Base-by-base conservation (phyloP, 2,888 invertebrate genomes). In the Petrophora chlorosata region DNA sequence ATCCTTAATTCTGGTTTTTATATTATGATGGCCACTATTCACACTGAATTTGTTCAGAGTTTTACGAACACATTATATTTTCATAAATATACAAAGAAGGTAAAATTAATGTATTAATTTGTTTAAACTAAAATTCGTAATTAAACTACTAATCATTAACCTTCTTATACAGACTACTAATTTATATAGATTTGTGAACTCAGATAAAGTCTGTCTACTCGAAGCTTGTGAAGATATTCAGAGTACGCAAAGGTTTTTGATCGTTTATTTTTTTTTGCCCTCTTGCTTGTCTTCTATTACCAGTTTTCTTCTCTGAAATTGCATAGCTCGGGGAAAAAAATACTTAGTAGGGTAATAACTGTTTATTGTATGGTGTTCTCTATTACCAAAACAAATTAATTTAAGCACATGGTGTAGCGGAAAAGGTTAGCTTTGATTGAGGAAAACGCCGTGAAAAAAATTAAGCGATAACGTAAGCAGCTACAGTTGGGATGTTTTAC, bases 141-240 rank as follows among this genome's bases (percentile, higher is more conserved):
- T 41, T 54, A 47, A 47, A 58, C 49, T 55, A 53, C 46, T 52
- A 46, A 63, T 57, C 60, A 49, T 68, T 66, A 63, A 35, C 23
- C 23, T 23, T 35, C 15, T 12, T 10, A 4, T 17, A 7, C 2
- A 17, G 32, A 13, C 8, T 33, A 33, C 19, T 5, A 2, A 25
- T 25, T 14, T 25, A 22, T 25, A n/a, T 12, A n/a, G n/a, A n/a
- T n/a, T n/a, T n/a, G n/a, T n/a, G n/a, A n/a, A n/a, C n/a, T n/a
- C n/a, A n/a, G n/a, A n/a, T n/a, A n/a, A n/a, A n/a, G n/a, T n/a
- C n/a, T n/a, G n/a, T n/a, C n/a, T n/a, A n/a, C n/a, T n/a, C n/a
- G n/a, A n/a, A n/a, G n/a, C n/a, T n/a, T n/a, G n/a, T n/a, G n/a
- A n/a, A n/a, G n/a, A n/a, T n/a, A n/a, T n/a, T n/a, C n/a, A n/a